These are phyloP conservation scores for Pandion haliaetus DNA, from an alignment of 2,113 vertebrate species.

Conservation along the genomic window DNA sequence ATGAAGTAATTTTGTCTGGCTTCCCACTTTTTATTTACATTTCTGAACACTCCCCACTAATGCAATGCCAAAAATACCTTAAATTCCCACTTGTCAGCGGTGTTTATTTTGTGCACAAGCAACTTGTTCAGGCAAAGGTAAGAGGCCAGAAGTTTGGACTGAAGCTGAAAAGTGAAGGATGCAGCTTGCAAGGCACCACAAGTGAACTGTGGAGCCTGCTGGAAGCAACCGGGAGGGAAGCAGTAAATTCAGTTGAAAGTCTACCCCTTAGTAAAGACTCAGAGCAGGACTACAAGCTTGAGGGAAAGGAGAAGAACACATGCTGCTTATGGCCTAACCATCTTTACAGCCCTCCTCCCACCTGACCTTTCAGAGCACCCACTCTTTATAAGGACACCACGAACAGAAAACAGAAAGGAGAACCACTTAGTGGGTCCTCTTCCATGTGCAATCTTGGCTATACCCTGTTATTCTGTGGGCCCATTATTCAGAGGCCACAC, in stretches of 20 bases:
- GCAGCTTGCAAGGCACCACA: not conserved
- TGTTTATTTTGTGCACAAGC: not conserved
- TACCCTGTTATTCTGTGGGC: not conserved
- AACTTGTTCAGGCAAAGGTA: not conserved
- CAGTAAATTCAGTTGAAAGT: not conserved
- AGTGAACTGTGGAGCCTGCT: not conserved
- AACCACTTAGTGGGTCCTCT: not conserved
- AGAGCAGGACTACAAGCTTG: not conserved
- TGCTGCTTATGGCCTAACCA: not conserved
- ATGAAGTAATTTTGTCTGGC: not conserved
- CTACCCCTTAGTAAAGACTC: not conserved
- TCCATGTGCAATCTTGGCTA: not conserved
- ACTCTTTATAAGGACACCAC: not conserved
- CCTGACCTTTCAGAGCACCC: not conserved
- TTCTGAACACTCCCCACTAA: not conserved
- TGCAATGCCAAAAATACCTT: not conserved
- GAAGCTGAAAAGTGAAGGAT: not conserved
- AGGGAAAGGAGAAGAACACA: not conserved
- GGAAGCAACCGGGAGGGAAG: not conserved
- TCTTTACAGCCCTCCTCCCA: not conserved
- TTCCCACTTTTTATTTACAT: not conserved
- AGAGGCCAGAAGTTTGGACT: not conserved
- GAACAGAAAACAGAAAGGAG: not conserved
- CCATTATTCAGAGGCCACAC: fast-evolving
- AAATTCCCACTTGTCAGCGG: not conserved